Conservation (phyloP, 2,888 invertebrate species). For the Calameuta filiformis region DNA sequence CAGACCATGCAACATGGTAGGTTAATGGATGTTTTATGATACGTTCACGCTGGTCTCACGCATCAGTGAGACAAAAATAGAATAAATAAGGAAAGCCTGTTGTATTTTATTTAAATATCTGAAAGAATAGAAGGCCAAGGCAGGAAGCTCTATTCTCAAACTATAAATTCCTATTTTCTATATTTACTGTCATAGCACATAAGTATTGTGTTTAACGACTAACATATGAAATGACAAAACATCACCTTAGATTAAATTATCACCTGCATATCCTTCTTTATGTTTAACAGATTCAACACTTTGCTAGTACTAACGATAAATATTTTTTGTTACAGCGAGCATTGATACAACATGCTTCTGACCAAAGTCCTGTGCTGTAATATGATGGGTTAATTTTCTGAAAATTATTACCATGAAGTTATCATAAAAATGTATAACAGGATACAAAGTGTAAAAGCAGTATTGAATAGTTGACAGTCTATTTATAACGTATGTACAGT, state of each 20-base stretch:
- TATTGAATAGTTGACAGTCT: neutral
- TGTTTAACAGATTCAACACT: too few species aligned
- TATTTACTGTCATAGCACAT: too few species aligned
- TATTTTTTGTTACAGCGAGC: slow-evolving; percentile 41
- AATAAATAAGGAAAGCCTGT: neutral
- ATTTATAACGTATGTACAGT: neutral
- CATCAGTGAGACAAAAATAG: neutral
- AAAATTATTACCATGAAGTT: neutral
- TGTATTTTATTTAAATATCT: neutral
- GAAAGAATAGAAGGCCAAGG: neutral
- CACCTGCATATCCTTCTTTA: too few species aligned
- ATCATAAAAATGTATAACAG: neutral
- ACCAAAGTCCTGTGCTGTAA: slow-evolving; percentile 26
- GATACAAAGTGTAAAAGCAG: neutral
- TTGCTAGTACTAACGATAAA: neutral
- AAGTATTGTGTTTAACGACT: too few species aligned
- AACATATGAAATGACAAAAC: too few species aligned
- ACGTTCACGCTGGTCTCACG: neutral
- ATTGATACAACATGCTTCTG: slow-evolving; percentile 50
- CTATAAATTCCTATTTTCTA: neutral
- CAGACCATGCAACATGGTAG: neutral
- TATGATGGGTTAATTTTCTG: neutral
- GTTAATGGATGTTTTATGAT: neutral
- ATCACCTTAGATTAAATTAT: too few species aligned
- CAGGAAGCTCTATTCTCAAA: neutral